A percentile compares a stretch with the other conserved stretches of the same genome.
These are phyloP conservation scores for Mobula birostris DNA, from an alignment of 2,113 vertebrate genomes.

Conservation along the genomic window DNA sequence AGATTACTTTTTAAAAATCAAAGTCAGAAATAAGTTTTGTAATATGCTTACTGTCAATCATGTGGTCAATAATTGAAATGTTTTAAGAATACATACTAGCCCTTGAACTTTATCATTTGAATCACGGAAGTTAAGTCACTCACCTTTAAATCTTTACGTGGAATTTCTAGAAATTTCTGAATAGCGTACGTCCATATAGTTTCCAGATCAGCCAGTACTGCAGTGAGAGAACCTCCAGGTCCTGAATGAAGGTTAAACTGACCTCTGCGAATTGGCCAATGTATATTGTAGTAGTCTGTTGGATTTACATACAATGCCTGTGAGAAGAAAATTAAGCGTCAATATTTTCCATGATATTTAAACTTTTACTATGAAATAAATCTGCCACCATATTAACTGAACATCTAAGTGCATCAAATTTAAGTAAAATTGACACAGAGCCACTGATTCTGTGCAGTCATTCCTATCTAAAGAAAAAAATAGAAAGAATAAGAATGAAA, in stretches of 20 bases:
- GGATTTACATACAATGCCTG: conserved; percentile 87
- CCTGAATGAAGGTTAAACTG: conserved; percentile 80
- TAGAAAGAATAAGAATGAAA: conserved; percentile 35
- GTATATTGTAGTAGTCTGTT: conserved; percentile 78
- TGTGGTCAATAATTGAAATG: neutral
- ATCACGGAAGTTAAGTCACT: neutral
- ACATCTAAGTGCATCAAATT: neutral
- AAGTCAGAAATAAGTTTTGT: neutral
- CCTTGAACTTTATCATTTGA: neutral
- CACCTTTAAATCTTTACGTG: conserved; percentile 95
- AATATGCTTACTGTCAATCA: no score
- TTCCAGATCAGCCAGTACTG: conserved; percentile 83
- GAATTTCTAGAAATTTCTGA: conserved; percentile 90
- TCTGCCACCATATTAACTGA: neutral
- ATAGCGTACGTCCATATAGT: conserved; percentile 85
- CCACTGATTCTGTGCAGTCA: neutral
- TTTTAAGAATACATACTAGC: neutral
- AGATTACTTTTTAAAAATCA: neutral
- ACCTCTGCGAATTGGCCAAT: conserved; percentile 85
- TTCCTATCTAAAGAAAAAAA: neutral
- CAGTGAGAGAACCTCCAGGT: conserved; percentile 80
- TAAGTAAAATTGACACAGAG: neutral
- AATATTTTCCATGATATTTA: neutral
- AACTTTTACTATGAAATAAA: neutral
- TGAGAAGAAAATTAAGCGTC: neutral